Percentiles rank a stretch among this genome's conserved stretches.
phyloP scores from a whole-genome alignment of 2,113 vertebrate genomes.

The Oxyruncus cristatus region DNA sequence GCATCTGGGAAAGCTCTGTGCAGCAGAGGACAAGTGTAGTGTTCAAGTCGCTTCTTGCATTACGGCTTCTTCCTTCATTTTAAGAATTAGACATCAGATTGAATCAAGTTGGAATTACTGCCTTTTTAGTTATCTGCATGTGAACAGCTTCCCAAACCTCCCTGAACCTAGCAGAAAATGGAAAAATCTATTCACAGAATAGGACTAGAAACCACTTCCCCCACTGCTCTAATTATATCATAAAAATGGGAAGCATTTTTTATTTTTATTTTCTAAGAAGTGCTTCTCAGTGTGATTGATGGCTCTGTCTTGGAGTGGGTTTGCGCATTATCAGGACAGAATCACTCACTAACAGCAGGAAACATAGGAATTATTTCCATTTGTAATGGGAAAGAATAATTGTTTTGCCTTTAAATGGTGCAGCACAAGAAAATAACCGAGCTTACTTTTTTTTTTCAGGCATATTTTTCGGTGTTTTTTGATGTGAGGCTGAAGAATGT shows the following conservation, averaged over 20 bases:
- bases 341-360: not conserved
- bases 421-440: not conserved
- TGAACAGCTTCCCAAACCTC: not conserved
- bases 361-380: not conserved
- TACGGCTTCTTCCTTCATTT: not conserved
- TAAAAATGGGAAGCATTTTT: not conserved
- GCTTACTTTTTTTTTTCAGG: not conserved
- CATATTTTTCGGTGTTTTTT: not conserved
- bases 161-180: not conserved
- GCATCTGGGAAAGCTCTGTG: not conserved
- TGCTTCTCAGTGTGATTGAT: not conserved
- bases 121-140: not conserved
- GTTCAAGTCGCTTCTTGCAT: not conserved
- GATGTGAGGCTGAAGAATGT: not conserved
- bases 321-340: not conserved
- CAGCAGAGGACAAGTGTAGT: not conserved
- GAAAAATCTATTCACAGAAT: not conserved
- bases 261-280: not conserved
- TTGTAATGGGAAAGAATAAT: not conserved
- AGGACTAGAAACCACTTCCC: not conserved
- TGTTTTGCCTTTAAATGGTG: not conserved
- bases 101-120: not conserved
- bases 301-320: not conserved
- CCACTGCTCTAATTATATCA: not conserved
- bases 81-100: not conserved